phyloP scores from a whole-genome alignment of 1,140 invertebrate genomes.

The Neelides sp. region DNA sequence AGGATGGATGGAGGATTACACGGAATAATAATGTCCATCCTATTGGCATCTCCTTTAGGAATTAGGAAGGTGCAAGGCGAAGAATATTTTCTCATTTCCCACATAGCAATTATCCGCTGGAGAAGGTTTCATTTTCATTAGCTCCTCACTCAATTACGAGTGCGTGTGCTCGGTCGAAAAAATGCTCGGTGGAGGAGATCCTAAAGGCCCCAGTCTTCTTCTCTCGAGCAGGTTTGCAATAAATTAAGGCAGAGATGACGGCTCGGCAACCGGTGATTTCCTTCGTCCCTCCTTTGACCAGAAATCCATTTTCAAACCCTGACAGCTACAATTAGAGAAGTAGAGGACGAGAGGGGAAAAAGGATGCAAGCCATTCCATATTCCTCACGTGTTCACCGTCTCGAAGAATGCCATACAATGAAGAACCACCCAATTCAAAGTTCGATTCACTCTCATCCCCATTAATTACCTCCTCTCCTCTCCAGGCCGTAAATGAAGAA shows the following conservation, averaged over 20 bases:
- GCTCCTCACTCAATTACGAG: slow-evolving; percentile 1
- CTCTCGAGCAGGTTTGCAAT: slow-evolving; percentile 11
- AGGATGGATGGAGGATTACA: too few species aligned
- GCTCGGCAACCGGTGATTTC: slow-evolving; percentile 14
- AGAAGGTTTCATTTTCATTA: slow-evolving; percentile 14
- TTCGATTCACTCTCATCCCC: too few species aligned
- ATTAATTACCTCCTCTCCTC: too few species aligned
- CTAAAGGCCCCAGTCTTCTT: neutral
- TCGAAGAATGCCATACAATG: neutral
- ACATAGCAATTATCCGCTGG: slow-evolving; percentile 9
- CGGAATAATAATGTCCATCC: too few species aligned
- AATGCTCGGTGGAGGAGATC: neutral
- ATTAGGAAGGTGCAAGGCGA: slow-evolving; percentile 10
- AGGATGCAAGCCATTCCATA: slow-evolving; percentile 6
- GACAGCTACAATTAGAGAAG: slow-evolving; percentile 12
- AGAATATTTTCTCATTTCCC: slow-evolving; percentile 11
- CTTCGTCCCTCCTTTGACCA: slow-evolving; percentile 2
- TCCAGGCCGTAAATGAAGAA: too few species aligned
- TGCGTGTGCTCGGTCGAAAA: slow-evolving; percentile 1
- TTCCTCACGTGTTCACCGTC: neutral
- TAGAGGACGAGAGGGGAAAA: slow-evolving; percentile 6
- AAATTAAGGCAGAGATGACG: slow-evolving; percentile 18
- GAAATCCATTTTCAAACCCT: slow-evolving; percentile 12
- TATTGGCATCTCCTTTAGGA: too few species aligned
- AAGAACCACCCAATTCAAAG: neutral